Percentiles rank a stretch among this genome's conserved stretches.
Evolutionary conservation across 1,140 invertebrate species (phyloP).

Genomic region (Nasonia longicornis): DNA sequence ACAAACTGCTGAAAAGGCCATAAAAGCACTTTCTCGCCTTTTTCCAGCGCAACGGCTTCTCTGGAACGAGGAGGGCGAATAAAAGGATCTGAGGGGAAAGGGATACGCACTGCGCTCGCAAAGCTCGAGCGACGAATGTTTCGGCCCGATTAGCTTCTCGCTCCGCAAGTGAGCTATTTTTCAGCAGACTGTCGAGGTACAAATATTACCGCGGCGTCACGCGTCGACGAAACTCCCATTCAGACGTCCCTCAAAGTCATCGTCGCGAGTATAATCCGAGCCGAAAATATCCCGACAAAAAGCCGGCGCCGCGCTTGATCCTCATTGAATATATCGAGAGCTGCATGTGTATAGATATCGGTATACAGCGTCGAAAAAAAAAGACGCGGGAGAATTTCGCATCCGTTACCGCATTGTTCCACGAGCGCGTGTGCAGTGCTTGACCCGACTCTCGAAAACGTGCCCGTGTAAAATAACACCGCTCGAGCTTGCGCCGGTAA

Average conservation of each 20-base stretch:
- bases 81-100: not conserved
- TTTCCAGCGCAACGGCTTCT: not conserved
- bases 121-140: not conserved
- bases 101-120: not conserved
- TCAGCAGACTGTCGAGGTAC: too few relatives aligned
- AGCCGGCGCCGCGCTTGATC: not conserved
- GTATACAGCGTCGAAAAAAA: not conserved
- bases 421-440: not conserved
- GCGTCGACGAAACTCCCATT: not conserved
- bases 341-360: not conserved
- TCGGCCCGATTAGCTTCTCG: constrained; percentile 5
- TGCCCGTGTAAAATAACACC: constrained; percentile 11
- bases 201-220: too few relatives aligned
- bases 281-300: not conserved
- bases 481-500: not conserved
- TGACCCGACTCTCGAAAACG: constrained; percentile 1
- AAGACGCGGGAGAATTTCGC: not conserved
- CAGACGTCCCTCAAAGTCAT: not conserved
- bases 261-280: not conserved
- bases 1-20: constrained; percentile 1
- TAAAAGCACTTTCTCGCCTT: not conserved
- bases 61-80: not conserved
- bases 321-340: not conserved
- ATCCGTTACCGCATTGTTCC: not conserved
- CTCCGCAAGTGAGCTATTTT: not conserved